Base-by-base conservation (phyloP, 2,888 invertebrate genomes). In the Steinernema carpocapsae region DNA sequence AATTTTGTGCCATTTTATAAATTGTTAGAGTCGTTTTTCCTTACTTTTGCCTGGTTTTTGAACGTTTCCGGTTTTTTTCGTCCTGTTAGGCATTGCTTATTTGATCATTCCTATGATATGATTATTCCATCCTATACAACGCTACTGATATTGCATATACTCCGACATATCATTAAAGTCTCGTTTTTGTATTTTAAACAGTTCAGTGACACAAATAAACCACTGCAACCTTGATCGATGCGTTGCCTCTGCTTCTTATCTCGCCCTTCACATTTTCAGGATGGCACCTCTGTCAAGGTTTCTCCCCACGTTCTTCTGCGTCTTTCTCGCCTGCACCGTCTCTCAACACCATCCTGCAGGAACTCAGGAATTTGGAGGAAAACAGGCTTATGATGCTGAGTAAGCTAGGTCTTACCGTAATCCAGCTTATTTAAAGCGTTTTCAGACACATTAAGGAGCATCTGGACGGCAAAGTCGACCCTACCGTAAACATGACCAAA, bases 391-490 rank as follows among this genome's bases (percentile, higher is more conserved):
- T 71, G 86, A 86, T 77, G 83, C 82, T 70, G 85, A 83, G 85
- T 86, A 51, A 75, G 79, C 76, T 51, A 24, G 6, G 72, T 22
- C 19, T 52, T 51, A n/a, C 64, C 26, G n/a, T 71, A 70, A 26
- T 48, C n/a, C 17, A 17, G 46, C 7, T 7, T 52, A 52, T 7
- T 24, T 43, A 46, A 0, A 17, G 17, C 7, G 59, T 26, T 77
- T 82, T 76, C 74, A 95, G 94, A 71, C 96, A 97, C 87, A 95
- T 97, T 72, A 93, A 93, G 83, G 95, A 96, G 88, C 96, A 97
- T 89, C 91, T 95, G 91, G 94, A 94, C 74, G 93, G 95, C 24
- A 94, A 95, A 1, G 93, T 95, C 59, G 83, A 88, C 73, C 81
- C 56, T 94, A 95, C 88, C 4, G 85, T 86, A 73, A 82, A 86